A percentile compares a stretch with the other conserved stretches of the same genome.
These are phyloP conservation scores for Procambarus virginalis DNA, from an alignment of 1,140 invertebrate genomes.

Conservation along the genomic window DNA sequence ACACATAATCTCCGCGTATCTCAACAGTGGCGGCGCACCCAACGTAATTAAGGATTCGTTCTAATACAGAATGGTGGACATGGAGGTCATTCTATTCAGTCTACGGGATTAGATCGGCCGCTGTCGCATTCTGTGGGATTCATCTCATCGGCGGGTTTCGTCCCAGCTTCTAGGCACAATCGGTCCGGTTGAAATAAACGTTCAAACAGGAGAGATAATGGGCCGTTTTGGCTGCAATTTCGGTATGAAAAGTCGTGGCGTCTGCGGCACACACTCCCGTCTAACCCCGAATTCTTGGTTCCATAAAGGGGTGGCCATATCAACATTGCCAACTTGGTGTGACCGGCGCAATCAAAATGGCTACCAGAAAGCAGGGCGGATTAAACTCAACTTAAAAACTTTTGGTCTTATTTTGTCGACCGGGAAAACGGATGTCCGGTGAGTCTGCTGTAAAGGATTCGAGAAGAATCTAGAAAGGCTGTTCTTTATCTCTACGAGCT, in stretches of 20 bases:
- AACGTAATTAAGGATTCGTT: not conserved
- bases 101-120: not conserved
- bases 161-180: not conserved
- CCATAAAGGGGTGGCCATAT: no score
- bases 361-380: no score
- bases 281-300: no score
- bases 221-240: not conserved
- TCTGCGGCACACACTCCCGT: not conserved
- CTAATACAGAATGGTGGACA: not conserved
- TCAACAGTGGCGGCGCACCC: not conserved
- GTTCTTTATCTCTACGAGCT: no score
- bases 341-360: no score
- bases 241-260: not conserved
- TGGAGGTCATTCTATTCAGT: not conserved
- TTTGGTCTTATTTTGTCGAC: no score
- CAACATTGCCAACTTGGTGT: no score
- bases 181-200: not conserved
- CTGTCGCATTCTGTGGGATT: not conserved
- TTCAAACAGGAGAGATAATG: not conserved
- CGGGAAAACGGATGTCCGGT: no score
- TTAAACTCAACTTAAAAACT: no score
- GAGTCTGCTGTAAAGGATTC: no score
- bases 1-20: not conserved
- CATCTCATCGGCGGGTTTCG: not conserved
- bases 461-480: no score